A percentile compares a stretch with the other conserved stretches of the same genome.
phyloP scores from a whole-genome alignment of 2,113 vertebrate genomes.

The Silurus asotus region DNA sequence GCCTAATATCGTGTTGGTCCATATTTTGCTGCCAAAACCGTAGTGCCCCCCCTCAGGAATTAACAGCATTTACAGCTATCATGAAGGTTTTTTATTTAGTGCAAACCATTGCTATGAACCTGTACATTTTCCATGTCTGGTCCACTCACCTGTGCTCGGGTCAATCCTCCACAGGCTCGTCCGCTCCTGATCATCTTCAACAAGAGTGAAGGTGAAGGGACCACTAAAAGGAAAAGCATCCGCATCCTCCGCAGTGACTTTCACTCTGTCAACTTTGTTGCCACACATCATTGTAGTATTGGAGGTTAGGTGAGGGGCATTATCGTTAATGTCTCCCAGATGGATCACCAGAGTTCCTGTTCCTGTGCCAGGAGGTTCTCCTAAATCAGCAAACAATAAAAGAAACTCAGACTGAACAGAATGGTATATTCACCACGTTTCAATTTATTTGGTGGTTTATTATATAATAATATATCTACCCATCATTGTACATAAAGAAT shows the following conservation, averaged over 20 bases:
- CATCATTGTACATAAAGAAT: not conserved
- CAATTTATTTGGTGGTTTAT: not conserved
- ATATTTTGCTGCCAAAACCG: no score
- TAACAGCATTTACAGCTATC: not conserved
- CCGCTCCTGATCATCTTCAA: constrained; percentile 32
- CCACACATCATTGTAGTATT: constrained; percentile 64
- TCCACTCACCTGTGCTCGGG: constrained; percentile 59
- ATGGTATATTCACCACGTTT: not conserved
- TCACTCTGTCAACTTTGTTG: constrained; percentile 51
- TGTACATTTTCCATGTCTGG: not conserved
- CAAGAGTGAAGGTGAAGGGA: constrained; percentile 74
- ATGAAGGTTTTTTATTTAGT: not conserved
- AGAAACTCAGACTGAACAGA: not conserved
- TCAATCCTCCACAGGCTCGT: constrained; percentile 70
- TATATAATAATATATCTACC: not conserved
- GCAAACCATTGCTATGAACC: not conserved
- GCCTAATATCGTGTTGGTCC: no score
- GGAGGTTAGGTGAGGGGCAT: constrained; percentile 61
- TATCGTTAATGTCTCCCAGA: constrained; percentile 75
- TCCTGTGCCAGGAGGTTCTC: constrained; percentile 67
- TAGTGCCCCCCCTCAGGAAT: no score
- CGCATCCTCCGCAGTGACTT: constrained; percentile 57
- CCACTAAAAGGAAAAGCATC: constrained; percentile 66
- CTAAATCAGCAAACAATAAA: constrained; percentile 55
- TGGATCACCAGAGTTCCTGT: constrained; percentile 71